A percentile compares a stretch with the other conserved stretches of the same genome.
Evolutionary conservation across 2,113 vertebrate genomes (phyloP).

Genomic region (Prinia subflava): DNA sequence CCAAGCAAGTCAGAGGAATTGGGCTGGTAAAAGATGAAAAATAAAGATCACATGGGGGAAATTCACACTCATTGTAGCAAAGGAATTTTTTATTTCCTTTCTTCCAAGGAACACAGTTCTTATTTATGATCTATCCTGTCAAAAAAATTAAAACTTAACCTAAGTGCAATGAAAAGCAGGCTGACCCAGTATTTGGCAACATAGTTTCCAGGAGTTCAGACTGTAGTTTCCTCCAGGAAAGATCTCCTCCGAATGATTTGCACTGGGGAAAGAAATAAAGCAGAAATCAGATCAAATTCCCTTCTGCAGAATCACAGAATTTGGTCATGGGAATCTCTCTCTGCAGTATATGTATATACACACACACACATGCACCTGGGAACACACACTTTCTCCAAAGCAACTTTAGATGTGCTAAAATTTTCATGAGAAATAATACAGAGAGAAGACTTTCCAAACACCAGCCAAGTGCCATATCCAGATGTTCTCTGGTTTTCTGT

Average conservation of each 20-base stretch:
- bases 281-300: background rate
- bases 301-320: background rate
- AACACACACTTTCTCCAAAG: background rate
- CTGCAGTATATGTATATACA: background rate
- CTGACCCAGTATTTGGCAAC: conserved; percentile 63
- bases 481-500: background rate
- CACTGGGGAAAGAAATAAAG: background rate
- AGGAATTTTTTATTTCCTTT: background rate
- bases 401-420: background rate
- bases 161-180: conserved; percentile 60
- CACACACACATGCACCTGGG: accelerated
- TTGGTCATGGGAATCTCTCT: background rate
- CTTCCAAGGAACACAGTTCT: background rate
- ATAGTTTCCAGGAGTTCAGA: conserved; percentile 49
- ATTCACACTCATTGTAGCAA: background rate
- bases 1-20: background rate
- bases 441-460: background rate
- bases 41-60: background rate
- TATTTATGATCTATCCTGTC: background rate
- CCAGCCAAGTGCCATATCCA: background rate
- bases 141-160: background rate
- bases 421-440: background rate
- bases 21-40: background rate
- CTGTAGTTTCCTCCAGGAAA: conserved; percentile 56
- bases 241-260: background rate